phyloP scores from a whole-genome alignment of 2,888 invertebrate genomes.

The Halocaridina rubra region DNA sequence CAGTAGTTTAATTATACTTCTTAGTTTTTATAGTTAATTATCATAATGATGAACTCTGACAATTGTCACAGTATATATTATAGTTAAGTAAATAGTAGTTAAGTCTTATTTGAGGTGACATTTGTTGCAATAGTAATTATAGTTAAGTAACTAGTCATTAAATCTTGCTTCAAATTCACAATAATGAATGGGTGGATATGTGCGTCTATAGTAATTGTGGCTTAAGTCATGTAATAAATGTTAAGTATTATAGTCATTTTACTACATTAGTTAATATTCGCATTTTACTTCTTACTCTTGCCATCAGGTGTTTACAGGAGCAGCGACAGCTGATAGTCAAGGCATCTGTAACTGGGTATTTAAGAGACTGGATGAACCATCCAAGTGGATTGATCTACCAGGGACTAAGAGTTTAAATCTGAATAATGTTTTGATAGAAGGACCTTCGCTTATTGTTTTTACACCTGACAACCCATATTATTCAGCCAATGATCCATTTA shows the following conservation, averaged over 20 bases:
- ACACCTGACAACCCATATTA: slow-evolving; percentile 82
- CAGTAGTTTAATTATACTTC: too few relatives aligned
- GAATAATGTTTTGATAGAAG: slow-evolving; percentile 76
- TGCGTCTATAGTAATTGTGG: too few relatives aligned
- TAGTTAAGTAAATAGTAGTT: too few relatives aligned
- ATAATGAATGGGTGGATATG: not conserved
- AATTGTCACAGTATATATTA: too few relatives aligned
- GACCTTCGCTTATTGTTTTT: slow-evolving; percentile 81
- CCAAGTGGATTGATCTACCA: slow-evolving; percentile 78
- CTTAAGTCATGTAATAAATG: too few relatives aligned
- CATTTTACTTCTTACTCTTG: not conserved
- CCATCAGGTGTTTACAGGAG: slow-evolving; percentile 72
- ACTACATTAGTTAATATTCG: not conserved
- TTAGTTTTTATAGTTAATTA: too few relatives aligned
- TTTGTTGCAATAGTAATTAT: too few relatives aligned
- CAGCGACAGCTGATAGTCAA: slow-evolving; percentile 76
- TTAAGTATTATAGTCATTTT: too few relatives aligned
- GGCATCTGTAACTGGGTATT: slow-evolving; percentile 76
- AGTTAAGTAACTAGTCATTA: too few relatives aligned
- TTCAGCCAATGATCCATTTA: slow-evolving; percentile 76
- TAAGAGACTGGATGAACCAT: slow-evolving; percentile 74
- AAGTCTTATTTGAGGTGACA: too few relatives aligned
- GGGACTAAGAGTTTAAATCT: slow-evolving; percentile 79
- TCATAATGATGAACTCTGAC: too few relatives aligned
- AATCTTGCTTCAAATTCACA: too few relatives aligned